Evolutionary conservation across 2,113 vertebrate genomes (phyloP).

Genomic region (Manacus vitellinus): DNA sequence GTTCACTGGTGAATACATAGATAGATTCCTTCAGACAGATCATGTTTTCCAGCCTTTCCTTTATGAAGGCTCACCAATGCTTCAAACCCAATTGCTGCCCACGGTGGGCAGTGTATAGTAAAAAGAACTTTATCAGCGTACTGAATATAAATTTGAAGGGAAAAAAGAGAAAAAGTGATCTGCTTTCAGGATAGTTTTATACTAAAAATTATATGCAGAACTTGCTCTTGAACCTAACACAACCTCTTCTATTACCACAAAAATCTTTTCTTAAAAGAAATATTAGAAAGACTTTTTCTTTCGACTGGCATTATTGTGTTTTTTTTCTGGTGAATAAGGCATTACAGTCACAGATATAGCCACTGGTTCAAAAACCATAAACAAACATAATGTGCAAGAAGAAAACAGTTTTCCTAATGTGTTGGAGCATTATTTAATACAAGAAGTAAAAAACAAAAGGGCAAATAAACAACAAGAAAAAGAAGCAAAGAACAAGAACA

Average conservation of each 20-base stretch:
- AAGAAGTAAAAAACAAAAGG: background rate
- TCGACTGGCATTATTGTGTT: background rate
- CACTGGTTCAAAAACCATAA: background rate
- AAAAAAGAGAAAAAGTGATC: background rate
- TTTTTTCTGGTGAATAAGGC: background rate
- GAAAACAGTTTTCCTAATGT: background rate
- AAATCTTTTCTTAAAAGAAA: background rate
- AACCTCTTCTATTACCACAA: background rate
- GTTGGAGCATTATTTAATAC: background rate
- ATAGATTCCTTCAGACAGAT: background rate
- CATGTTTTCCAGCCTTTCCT: slow-evolving; percentile 16
- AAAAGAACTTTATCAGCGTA: background rate
- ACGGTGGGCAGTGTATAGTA: background rate
- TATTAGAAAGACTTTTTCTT: background rate
- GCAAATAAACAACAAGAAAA: background rate
- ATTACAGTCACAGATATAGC: background rate
- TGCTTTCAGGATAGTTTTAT: background rate
- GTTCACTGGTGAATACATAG: slow-evolving; percentile 11
- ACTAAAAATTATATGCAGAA: background rate
- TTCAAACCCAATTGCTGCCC: background rate
- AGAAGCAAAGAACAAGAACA: background rate
- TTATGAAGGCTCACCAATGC: background rate
- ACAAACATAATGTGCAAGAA: background rate
- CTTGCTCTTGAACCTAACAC: background rate
- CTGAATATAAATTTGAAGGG: background rate